These are phyloP conservation scores for Trichoplax adhaerens DNA, from an alignment of 37 sponge, comb jelly and placozoan species.

Conservation along the genomic window DNA sequence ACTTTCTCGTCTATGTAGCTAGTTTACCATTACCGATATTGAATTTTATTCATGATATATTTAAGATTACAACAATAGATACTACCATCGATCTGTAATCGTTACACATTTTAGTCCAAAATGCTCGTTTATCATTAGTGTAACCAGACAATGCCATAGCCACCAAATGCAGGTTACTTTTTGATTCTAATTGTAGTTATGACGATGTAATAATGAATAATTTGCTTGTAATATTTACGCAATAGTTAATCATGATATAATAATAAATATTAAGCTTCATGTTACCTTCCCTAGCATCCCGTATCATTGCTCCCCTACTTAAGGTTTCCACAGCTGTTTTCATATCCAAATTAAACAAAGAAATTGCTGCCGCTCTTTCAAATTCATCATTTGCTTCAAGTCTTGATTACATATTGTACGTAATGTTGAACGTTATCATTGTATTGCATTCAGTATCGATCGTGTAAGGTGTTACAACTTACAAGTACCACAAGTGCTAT, in stretches of 20 bases:
- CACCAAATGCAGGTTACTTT: constrained; percentile 23
- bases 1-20: no score
- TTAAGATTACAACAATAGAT: background rate
- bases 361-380: constrained; percentile 68
- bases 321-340: constrained; percentile 27
- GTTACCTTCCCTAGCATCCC: constrained; percentile 4
- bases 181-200: constrained; percentile 6
- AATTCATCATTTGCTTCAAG: constrained; percentile 30
- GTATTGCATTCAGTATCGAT: no score
- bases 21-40: no score
- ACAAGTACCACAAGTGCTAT: no score
- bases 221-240: background rate
- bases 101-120: constrained; percentile 46
- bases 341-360: constrained; percentile 51
- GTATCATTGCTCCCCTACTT: constrained; percentile 32
- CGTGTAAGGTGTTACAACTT: no score
- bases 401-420: constrained; percentile 1
- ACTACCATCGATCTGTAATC: constrained; percentile 16
- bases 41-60: no score
- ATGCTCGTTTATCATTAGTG: constrained; percentile 12
- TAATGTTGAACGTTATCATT: no score
- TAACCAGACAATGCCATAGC: constrained; percentile 60
- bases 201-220: background rate
- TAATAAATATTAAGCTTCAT: constrained; percentile 12
- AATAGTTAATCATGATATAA: background rate